Evolutionary conservation across 2,797 vertebrate species (phyloP).

Genomic region (Ambastaia sidthimunki): DNA sequence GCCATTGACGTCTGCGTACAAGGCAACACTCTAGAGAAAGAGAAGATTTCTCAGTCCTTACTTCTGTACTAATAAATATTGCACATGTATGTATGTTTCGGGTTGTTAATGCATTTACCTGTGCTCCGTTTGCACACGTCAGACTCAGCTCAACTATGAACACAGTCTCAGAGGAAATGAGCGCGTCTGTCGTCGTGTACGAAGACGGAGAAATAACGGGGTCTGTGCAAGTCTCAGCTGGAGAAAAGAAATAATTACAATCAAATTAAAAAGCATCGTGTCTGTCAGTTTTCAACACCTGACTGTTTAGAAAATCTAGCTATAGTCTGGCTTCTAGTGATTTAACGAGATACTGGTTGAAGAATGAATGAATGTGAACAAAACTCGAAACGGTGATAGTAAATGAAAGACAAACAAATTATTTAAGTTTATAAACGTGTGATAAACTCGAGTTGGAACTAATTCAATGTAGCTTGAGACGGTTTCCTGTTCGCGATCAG

Average conservation of each 20-base stretch:
- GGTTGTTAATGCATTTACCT: constrained; percentile 73
- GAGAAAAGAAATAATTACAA: constrained; percentile 1
- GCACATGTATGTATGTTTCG: not conserved
- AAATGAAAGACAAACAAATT: not conserved
- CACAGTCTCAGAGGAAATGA: constrained; percentile 91
- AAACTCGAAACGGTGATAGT: not conserved
- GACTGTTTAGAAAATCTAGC: not conserved
- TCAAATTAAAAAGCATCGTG: not conserved
- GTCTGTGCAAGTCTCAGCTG: constrained; percentile 84
- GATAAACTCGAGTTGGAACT: not conserved
- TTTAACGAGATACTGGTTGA: not conserved
- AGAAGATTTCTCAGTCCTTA: not conserved
- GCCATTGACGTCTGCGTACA: constrained; percentile 90
- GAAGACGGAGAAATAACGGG: constrained; percentile 89
- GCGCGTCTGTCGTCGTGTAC: constrained; percentile 91
- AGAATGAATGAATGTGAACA: not conserved
- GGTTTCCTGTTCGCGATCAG: not conserved
- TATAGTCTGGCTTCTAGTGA: not conserved
- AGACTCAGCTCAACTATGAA: constrained; percentile 93
- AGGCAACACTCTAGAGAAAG: constrained; percentile 82
- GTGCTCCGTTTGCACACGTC: constrained; percentile 88
- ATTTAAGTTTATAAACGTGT: not conserved
- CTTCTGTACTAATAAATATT: not conserved
- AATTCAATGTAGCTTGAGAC: not conserved
- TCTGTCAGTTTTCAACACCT: not conserved